Evolutionary conservation across 2,797 vertebrate genomes (phyloP).

Genomic region (Eremophila alpestris): DNA sequence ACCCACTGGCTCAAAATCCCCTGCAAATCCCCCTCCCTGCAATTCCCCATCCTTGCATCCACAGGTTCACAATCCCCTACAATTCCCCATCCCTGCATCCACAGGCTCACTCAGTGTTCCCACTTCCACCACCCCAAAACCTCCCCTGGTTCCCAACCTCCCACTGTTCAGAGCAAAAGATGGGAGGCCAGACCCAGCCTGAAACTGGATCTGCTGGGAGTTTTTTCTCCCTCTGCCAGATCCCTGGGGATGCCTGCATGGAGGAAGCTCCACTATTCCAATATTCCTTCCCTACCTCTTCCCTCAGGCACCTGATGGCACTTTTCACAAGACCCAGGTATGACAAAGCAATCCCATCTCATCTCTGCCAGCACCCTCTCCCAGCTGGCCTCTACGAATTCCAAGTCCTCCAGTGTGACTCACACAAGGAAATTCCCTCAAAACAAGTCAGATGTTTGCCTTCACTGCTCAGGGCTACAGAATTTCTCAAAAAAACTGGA

Average conservation of each 20-base stretch:
- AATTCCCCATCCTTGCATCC: not conserved
- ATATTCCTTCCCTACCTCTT: not conserved
- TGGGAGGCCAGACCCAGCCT: not conserved
- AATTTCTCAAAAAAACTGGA: not conserved
- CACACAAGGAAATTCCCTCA: not conserved
- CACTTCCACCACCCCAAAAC: not conserved
- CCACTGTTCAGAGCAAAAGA: not conserved
- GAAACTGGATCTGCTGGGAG: not conserved
- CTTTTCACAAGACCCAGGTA: not conserved
- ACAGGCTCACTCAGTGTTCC: not conserved
- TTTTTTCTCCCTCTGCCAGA: not conserved
- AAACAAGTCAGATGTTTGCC: not conserved
- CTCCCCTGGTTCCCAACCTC: not conserved
- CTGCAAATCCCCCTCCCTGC: not conserved
- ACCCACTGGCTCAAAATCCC: too few relatives aligned
- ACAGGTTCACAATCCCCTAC: fast-evolving
- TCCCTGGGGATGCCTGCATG: not conserved
- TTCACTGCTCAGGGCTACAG: not conserved
- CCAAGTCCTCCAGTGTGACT: not conserved
- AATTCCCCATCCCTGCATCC: not conserved
- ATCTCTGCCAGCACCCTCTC: not conserved
- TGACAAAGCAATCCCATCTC: not conserved
- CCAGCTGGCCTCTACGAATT: not conserved
- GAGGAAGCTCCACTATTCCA: not conserved
- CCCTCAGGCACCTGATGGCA: not conserved